These are phyloP conservation scores for Morinoia aosen DNA, from an alignment of 2,888 invertebrate species.

Conservation along the genomic window DNA sequence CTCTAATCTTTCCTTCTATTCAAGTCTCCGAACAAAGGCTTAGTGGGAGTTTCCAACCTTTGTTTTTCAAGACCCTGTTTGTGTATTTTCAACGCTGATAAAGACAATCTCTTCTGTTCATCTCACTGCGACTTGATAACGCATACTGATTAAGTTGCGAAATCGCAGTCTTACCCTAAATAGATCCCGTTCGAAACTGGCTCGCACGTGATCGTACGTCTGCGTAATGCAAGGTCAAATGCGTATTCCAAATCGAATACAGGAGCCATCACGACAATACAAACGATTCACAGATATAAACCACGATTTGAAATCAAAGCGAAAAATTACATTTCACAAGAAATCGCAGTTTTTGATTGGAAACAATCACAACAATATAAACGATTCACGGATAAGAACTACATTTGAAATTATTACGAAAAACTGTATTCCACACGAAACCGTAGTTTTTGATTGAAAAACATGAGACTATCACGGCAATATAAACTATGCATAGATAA, in stretches of 20 bases:
- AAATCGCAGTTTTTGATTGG: no score
- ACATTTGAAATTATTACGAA: background rate
- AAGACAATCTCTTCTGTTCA: background rate
- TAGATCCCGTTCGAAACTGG: background rate
- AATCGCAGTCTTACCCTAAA: background rate
- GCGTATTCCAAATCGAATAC: background rate
- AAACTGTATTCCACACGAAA: background rate
- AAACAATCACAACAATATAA: no score
- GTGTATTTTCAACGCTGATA: background rate
- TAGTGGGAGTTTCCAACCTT: constrained; percentile 32
- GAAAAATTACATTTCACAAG: background rate
- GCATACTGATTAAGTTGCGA: background rate
- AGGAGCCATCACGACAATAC: background rate
- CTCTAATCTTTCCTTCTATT: constrained; percentile 15
- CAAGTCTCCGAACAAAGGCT: constrained; percentile 33
- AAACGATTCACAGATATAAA: background rate
- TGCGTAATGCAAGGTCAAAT: background rate
- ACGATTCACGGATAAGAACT: background rate
- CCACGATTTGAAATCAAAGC: background rate
- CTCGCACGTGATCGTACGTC: background rate
- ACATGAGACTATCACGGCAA: no score
- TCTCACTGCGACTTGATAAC: background rate
- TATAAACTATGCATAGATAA: background rate
- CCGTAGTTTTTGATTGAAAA: no score
- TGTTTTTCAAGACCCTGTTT: constrained; percentile 36